phyloP scores from a whole-genome alignment of 1,140 invertebrate genomes.

The Globodera rostochiensis region DNA sequence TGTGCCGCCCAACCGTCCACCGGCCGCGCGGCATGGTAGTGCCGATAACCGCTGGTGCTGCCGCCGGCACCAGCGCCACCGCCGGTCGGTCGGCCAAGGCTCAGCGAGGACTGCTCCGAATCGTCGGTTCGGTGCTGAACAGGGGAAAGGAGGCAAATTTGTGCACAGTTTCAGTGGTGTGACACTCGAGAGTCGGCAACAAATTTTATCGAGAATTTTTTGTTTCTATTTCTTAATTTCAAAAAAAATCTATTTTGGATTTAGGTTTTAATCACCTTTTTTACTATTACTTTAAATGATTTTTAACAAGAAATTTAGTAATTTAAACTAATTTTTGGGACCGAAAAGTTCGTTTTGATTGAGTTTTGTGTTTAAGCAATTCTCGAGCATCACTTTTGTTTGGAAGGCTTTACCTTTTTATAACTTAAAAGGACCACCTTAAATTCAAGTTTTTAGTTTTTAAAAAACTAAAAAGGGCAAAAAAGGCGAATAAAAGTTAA shows the following conservation, averaged over 20 bases:
- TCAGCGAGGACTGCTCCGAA: conserved; percentile 31
- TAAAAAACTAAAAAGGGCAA: neutral
- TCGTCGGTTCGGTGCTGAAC: conserved; percentile 24
- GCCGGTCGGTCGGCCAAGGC: neutral
- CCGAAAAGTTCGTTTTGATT: no score
- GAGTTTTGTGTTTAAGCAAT: neutral
- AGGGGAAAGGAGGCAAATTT: neutral
- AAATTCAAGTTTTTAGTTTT: neutral
- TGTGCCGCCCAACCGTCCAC: neutral
- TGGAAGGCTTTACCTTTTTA: conserved; percentile 8
- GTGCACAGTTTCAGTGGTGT: no score
- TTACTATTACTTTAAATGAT: no score
- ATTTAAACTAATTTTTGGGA: no score
- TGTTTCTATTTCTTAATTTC: no score
- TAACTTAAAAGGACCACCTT: conserved; percentile 30
- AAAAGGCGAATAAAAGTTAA: no score
- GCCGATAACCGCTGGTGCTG: conserved; percentile 15
- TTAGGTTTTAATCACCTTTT: no score
- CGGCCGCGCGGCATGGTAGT: conserved; percentile 17
- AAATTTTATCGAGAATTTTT: no score
- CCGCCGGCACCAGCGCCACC: no score
- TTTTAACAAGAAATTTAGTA: no score
- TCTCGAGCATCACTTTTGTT: neutral
- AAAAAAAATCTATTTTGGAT: no score
- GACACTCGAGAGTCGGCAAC: no score